A percentile compares a stretch with the other conserved stretches of the same genome.
phyloP scores from a whole-genome alignment of 2,888 invertebrate species.

The Artemia sinica region DNA sequence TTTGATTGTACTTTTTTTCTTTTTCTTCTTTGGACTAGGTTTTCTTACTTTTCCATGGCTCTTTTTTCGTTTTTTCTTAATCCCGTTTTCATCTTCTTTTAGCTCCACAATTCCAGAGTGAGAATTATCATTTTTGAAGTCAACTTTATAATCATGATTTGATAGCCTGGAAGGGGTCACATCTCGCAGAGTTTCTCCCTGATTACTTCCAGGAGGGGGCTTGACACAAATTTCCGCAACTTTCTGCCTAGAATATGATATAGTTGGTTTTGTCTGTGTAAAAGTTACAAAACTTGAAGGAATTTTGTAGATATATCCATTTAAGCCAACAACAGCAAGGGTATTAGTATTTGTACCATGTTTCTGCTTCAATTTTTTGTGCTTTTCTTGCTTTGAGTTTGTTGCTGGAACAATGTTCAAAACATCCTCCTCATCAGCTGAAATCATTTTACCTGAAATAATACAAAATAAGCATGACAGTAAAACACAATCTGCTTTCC shows the following conservation, averaged over 20 bases:
- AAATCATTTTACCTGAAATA: neutral
- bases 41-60: neutral
- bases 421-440: conserved; percentile 1
- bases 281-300: neutral
- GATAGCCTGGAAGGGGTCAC: neutral
- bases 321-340: neutral
- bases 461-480: too few species aligned
- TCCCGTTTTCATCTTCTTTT: neutral
- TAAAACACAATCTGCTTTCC: too few species aligned
- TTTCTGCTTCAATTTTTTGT: too few species aligned
- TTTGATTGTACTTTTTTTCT: neutral
- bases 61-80: neutral
- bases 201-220: neutral
- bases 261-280: neutral
- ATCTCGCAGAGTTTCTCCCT: neutral
- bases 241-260: neutral
- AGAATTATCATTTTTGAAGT: neutral
- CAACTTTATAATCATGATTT: neutral
- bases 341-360: neutral
- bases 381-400: too few species aligned
- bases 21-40: neutral
- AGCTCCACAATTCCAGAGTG: neutral
- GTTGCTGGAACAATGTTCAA: neutral
- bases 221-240: neutral
- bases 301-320: neutral